Percentiles rank a stretch among this genome's conserved stretches.
These are phyloP conservation scores for Triplophysa siluroides DNA, from an alignment of 2,113 vertebrate genomes.

Conservation along the genomic window DNA sequence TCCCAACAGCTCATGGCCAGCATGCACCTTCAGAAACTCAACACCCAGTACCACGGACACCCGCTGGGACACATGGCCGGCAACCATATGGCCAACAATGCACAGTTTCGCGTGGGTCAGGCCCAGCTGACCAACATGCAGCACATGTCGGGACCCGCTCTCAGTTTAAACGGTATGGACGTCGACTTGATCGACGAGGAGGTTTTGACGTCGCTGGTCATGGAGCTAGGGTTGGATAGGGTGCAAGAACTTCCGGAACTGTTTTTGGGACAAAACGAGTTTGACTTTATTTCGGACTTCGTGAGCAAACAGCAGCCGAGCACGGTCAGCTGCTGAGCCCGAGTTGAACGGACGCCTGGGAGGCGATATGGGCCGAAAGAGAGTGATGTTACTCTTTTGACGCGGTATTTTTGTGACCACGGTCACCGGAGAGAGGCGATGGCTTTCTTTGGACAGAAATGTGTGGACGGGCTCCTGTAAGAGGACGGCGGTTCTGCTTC, in stretches of 20 bases:
- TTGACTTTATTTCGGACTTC: conserved; percentile 97
- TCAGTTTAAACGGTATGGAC: conserved; percentile 88
- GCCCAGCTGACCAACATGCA: conserved; percentile 80
- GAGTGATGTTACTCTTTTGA: conserved; percentile 28
- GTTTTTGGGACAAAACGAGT: conserved; percentile 97
- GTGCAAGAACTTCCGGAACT: conserved; percentile 97
- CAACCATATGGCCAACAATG: conserved; percentile 72
- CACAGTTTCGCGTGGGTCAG: conserved; percentile 79
- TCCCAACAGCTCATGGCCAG: conserved; percentile 88
- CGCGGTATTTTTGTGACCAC: conserved; percentile 8
- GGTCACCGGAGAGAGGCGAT: conserved; percentile 31
- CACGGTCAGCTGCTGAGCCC: conserved; percentile 90
- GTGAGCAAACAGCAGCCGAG: conserved; percentile 94
- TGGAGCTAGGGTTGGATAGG: conserved; percentile 93
- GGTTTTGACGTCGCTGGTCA: conserved; percentile 90
- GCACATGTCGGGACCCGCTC: conserved; percentile 79
- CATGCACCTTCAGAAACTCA: conserved; percentile 93
- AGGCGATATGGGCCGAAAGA: conserved; percentile 35
- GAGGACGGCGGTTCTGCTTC: conserved; percentile 29
- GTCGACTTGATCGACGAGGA: conserved; percentile 96
- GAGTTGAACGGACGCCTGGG: conserved; percentile 44
- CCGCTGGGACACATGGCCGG: conserved; percentile 77
- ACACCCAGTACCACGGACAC: conserved; percentile 89
- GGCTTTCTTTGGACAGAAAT: conserved; percentile 38
- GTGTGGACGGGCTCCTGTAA: conserved; percentile 38